Evolutionary conservation across 2,113 vertebrate genomes (phyloP).

Genomic region (Lipophrys pholis): DNA sequence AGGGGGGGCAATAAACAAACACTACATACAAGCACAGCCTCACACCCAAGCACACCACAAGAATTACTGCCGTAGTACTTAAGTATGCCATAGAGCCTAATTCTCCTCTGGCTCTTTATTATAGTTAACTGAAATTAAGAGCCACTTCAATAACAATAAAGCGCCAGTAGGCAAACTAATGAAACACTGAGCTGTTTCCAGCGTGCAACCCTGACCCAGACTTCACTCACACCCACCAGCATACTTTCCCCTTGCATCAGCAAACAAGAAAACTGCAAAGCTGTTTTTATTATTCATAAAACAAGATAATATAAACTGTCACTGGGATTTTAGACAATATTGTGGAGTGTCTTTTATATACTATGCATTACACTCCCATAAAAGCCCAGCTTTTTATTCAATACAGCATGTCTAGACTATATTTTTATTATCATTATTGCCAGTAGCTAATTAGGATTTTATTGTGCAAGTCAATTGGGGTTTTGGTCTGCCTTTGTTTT

Average conservation of each 20-base stretch:
- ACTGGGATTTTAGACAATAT: slow-evolving; percentile 62
- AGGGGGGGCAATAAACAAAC: neutral
- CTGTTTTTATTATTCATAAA: slow-evolving; percentile 80
- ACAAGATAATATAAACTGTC: slow-evolving; percentile 71
- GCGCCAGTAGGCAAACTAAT: slow-evolving; percentile 62
- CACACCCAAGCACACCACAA: neutral
- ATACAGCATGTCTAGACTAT: slow-evolving; percentile 83
- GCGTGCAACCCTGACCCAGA: slow-evolving; percentile 70
- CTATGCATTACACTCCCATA: slow-evolving; percentile 70
- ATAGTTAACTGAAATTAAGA: slow-evolving; percentile 70
- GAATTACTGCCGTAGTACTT: slow-evolving; percentile 4
- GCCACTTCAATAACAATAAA: slow-evolving; percentile 77
- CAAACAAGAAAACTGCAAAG: slow-evolving; percentile 75
- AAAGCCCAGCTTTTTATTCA: slow-evolving; percentile 78
- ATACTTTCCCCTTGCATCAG: slow-evolving; percentile 81
- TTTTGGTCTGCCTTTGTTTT: slow-evolving; percentile 81
- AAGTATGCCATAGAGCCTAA: slow-evolving; percentile 28
- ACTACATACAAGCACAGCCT: slow-evolving; percentile 14
- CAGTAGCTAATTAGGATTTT: slow-evolving; percentile 84
- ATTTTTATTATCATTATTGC: slow-evolving; percentile 84
- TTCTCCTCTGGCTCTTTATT: slow-evolving; percentile 52
- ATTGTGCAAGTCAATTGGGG: slow-evolving; percentile 75
- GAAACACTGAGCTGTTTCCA: slow-evolving; percentile 74
- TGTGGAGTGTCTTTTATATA: slow-evolving; percentile 54
- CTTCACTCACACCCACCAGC: slow-evolving; percentile 72